Evolutionary conservation across 1,140 invertebrate species (phyloP).

Genomic region (Drosophila athabasca): DNA sequence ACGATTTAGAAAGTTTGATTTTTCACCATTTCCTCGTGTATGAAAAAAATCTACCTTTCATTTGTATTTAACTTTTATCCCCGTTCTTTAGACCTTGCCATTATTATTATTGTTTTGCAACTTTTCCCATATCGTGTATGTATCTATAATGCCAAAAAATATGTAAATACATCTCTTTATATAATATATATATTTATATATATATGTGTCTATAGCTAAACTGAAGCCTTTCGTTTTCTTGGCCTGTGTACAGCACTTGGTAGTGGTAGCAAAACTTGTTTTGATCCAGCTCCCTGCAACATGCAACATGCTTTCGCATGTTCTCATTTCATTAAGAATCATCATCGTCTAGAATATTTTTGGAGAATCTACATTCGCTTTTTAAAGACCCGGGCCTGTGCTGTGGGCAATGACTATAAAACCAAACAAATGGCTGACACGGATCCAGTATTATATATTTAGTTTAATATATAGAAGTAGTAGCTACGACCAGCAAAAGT

Average conservation of each 20-base stretch:
- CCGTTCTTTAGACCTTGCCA: constrained; percentile 16
- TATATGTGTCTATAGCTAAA: constrained; percentile 74
- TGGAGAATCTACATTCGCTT: constrained; percentile 24
- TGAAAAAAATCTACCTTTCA: constrained; percentile 55
- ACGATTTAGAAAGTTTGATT: constrained; percentile 57
- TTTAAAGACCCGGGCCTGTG: constrained; percentile 13
- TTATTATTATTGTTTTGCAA: constrained; percentile 54
- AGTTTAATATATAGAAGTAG: constrained; percentile 46
- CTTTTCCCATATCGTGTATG: constrained; percentile 45
- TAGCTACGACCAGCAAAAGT: constrained; percentile 60
- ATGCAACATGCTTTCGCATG: too few species aligned
- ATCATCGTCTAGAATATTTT: constrained; percentile 18
- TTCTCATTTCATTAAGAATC: not conserved
- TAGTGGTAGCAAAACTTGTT: constrained; percentile 61
- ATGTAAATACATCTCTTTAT: constrained; percentile 78
- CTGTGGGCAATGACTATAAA: constrained; percentile 28
- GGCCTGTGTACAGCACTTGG: constrained; percentile 70
- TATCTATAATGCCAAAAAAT: constrained; percentile 78
- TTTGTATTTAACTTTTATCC: constrained; percentile 15
- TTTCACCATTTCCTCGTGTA: constrained; percentile 64
- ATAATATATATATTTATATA: constrained; percentile 48
- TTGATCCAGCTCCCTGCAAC: constrained; percentile 41
- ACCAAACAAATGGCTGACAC: constrained; percentile 32
- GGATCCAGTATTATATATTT: constrained; percentile 43
- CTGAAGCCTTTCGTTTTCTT: constrained; percentile 78